phyloP scores from a whole-genome alignment of 2,888 invertebrate species.

The Tridacna gigas region DNA sequence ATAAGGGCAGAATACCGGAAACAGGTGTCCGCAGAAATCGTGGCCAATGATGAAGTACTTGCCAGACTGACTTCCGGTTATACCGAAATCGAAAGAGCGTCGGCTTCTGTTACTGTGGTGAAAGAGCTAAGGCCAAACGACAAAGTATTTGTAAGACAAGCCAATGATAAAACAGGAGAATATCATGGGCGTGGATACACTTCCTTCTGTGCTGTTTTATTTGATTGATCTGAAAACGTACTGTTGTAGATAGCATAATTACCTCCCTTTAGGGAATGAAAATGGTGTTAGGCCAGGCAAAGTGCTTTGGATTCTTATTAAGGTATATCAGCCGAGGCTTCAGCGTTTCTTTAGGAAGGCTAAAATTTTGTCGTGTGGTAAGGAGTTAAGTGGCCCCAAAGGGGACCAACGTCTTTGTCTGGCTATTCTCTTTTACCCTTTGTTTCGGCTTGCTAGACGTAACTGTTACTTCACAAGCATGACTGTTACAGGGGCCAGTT shows the following conservation, averaged over 20 bases:
- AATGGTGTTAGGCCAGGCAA: not conserved
- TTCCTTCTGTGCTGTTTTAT: conserved; percentile 36
- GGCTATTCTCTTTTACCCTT: too few relatives aligned
- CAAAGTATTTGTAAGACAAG: conserved; percentile 35
- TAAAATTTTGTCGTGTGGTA: too few relatives aligned
- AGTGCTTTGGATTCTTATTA: not conserved
- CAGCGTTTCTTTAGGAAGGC: too few relatives aligned
- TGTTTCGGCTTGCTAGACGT: too few relatives aligned
- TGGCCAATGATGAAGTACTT: conserved; percentile 19
- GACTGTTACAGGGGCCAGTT: too few relatives aligned
- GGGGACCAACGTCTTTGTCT: too few relatives aligned
- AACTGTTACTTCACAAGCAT: too few relatives aligned
- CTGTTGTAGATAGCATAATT: not conserved
- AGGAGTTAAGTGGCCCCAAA: too few relatives aligned
- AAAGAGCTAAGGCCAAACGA: conserved; percentile 26
- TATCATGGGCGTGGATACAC: conserved; percentile 44
- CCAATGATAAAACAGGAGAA: conserved; percentile 37
- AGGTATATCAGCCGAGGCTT: not conserved
- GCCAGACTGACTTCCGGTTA: conserved; percentile 39
- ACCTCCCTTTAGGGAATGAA: too few relatives aligned
- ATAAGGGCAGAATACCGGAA: conserved; percentile 41
- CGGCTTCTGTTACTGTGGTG: conserved; percentile 38
- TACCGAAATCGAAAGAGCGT: conserved; percentile 36
- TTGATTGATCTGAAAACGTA: not conserved
- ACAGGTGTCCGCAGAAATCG: conserved; percentile 40